Conservation (phyloP, 2,113 vertebrate species). For the Tympanuchus pallidicinctus region DNA sequence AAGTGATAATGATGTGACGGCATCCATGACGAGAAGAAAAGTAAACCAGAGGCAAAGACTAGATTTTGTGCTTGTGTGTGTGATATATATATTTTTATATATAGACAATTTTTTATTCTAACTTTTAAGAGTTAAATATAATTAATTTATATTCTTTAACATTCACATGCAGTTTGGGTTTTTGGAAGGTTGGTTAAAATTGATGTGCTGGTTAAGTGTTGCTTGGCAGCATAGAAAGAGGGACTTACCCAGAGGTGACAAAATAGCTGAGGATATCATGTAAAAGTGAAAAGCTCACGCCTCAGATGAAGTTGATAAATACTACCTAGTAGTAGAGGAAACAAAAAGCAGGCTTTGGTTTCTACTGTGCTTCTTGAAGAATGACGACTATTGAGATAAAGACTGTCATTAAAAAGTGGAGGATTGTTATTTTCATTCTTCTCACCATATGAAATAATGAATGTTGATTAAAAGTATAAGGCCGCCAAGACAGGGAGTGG, state of each 20-base stretch:
- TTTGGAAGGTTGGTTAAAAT: constrained; percentile 30
- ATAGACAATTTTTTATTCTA: background rate
- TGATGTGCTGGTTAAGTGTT: background rate
- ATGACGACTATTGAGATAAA: background rate
- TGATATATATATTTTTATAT: no score
- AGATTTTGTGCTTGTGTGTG: background rate
- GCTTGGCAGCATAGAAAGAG: background rate
- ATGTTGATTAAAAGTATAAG: background rate
- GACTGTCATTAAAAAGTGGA: background rate
- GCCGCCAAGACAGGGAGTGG: background rate
- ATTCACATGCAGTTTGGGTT: background rate
- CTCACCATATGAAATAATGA: background rate
- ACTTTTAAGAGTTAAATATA: background rate
- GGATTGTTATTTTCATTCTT: background rate
- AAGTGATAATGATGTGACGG: background rate
- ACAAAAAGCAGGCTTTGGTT: background rate
- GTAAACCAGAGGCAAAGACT: background rate
- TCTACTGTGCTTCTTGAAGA: background rate
- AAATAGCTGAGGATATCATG: constrained; percentile 16
- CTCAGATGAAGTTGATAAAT: background rate
- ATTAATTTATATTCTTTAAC: background rate
- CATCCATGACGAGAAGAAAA: background rate
- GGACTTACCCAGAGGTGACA: background rate
- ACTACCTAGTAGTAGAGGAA: background rate
- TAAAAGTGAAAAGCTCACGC: background rate